phyloP scores from a whole-genome alignment of 2,797 vertebrate species.

The Coccyzus lansbergi region DNA sequence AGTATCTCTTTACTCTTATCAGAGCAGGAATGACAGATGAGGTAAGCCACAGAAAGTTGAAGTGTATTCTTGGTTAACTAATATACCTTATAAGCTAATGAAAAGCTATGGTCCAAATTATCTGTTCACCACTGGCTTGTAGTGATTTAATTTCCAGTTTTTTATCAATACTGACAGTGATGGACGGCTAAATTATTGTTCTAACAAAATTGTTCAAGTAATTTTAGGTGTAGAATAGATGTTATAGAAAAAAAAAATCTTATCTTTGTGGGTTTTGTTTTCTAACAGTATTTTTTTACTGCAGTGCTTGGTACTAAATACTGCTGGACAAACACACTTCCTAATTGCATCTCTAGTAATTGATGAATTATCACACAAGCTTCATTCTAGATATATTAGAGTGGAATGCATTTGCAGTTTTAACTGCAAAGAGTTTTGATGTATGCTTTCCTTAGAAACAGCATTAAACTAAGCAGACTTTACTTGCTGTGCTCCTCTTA shows the following conservation, averaged over 20 bases:
- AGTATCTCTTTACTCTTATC: constrained; percentile 93
- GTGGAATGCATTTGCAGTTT: background rate
- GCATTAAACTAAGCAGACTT: background rate
- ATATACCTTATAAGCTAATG: background rate
- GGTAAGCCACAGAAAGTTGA: constrained; percentile 71
- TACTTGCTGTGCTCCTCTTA: background rate
- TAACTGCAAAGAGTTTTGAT: background rate
- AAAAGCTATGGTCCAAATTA: background rate
- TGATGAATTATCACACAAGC: background rate
- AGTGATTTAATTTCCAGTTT: background rate
- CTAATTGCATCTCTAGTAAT: background rate
- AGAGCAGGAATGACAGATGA: constrained; percentile 97
- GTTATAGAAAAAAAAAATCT: background rate
- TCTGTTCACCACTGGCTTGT: background rate
- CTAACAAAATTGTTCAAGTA: background rate
- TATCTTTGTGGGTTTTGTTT: background rate
- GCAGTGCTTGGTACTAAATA: background rate
- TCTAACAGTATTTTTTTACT: background rate
- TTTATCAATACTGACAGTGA: background rate
- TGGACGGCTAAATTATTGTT: background rate
- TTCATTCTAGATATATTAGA: background rate
- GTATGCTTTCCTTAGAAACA: background rate
- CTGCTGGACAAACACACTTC: background rate
- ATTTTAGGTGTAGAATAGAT: background rate
- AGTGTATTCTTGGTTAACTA: background rate